Evolutionary conservation across 2,113 vertebrate genomes (phyloP).

Genomic region (Trematomus loennbergii): DNA sequence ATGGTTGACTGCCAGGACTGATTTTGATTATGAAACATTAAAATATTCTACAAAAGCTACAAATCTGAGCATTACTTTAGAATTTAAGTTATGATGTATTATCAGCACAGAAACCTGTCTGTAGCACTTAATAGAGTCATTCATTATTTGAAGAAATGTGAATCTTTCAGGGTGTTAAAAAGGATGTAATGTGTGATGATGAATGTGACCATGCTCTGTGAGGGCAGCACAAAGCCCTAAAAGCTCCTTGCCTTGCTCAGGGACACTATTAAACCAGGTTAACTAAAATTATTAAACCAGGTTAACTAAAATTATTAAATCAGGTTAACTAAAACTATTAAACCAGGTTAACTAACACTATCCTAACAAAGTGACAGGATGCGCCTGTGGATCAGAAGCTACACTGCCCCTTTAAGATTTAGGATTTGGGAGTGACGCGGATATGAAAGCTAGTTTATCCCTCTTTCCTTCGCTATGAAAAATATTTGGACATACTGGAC

Average conservation of each 20-base stretch:
- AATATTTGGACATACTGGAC: conserved; percentile 67
- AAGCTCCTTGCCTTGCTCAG: neutral
- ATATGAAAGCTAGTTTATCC: conserved; percentile 83
- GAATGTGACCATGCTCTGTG: neutral
- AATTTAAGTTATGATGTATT: neutral
- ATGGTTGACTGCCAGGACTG: neutral
- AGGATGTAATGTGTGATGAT: neutral
- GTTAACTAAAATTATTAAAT: neutral
- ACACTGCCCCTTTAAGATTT: conserved; percentile 85
- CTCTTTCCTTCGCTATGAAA: conserved; percentile 77
- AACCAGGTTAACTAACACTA: neutral
- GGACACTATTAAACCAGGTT: neutral
- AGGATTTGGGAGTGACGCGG: conserved; percentile 88
- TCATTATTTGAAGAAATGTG: neutral
- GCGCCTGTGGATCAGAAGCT: neutral
- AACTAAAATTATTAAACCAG: neutral
- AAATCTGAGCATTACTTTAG: too few species aligned
- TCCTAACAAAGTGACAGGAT: neutral
- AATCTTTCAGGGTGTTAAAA: neutral
- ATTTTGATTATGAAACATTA: neutral
- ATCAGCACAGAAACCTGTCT: neutral
- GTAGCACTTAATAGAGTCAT: neutral
- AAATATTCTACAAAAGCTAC: too few species aligned
- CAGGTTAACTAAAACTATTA: too few species aligned
- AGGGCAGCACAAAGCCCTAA: too few species aligned